These are phyloP conservation scores for Marmota flaviventris DNA, from an alignment of 2,113 vertebrate genomes.

Conservation along the genomic window DNA sequence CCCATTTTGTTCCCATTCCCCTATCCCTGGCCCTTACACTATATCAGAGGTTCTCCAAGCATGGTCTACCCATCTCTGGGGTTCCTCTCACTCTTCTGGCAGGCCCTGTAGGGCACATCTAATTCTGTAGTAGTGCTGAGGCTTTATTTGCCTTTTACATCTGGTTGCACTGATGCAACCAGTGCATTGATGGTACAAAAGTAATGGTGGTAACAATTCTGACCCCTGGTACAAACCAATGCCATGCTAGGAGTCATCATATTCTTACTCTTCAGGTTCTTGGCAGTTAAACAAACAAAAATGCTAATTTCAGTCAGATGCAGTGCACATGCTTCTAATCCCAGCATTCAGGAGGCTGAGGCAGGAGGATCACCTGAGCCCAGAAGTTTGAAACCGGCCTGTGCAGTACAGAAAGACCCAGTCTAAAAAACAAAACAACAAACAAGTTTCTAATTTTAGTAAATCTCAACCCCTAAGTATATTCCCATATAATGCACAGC, in stretches of 20 bases:
- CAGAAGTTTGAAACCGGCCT: background rate
- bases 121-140: background rate
- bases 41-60: background rate
- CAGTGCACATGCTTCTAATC: background rate
- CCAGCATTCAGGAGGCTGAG: background rate
- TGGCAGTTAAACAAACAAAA: background rate
- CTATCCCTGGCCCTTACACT: background rate
- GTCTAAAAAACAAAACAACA: background rate
- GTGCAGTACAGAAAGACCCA: background rate
- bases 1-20: background rate
- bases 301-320: background rate
- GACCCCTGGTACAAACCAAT: background rate
- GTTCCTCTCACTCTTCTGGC: background rate
- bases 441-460: background rate
- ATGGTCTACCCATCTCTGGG: rapidly evolving
- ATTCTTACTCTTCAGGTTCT: background rate
- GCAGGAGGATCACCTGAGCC: background rate
- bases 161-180: rapidly evolving
- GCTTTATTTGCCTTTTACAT: background rate
- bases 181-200: background rate
- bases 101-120: background rate
- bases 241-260: too few relatives aligned
- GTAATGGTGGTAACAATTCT: rapidly evolving
- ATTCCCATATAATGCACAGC: rapidly evolving
- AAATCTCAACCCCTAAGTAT: background rate